Conservation (phyloP, 2,797 vertebrate genomes). For the Cyprinodon diabolis region DNA sequence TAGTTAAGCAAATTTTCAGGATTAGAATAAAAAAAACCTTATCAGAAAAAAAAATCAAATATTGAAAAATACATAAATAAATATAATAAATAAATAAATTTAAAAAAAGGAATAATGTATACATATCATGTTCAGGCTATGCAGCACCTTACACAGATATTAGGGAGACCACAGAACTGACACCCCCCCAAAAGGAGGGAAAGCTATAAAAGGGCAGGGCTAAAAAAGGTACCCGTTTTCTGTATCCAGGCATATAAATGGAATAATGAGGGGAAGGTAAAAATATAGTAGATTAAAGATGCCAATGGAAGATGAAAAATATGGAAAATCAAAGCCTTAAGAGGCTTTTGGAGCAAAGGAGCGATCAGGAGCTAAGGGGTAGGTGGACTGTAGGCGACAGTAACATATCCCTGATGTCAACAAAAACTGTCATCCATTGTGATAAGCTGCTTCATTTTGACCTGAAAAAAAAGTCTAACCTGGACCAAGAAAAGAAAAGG, state of each 20-base stretch:
- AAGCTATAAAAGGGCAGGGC: not conserved
- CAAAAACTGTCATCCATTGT: no score
- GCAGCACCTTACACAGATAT: not conserved
- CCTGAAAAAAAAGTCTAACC: no score
- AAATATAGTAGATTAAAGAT: not conserved
- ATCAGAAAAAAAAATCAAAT: not conserved
- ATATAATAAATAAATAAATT: not conserved
- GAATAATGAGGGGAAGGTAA: not conserved
- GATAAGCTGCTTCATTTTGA: no score
- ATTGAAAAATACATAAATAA: not conserved
- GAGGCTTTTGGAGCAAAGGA: not conserved
- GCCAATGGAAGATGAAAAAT: not conserved
- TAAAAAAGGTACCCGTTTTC: not conserved
- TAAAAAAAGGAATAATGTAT: not conserved
- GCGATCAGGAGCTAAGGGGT: not conserved
- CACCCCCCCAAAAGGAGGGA: not conserved
- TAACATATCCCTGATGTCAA: no score
- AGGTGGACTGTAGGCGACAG: no score
- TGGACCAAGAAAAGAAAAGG: no score
- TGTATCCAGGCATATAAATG: not conserved
- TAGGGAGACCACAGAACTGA: not conserved
- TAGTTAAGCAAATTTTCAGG: not conserved
- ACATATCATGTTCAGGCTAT: not conserved
- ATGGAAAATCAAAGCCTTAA: not conserved
- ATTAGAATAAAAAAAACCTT: not conserved